Conservation (phyloP, 2,113 vertebrate genomes). For the Ramphastos sulfuratus region DNA sequence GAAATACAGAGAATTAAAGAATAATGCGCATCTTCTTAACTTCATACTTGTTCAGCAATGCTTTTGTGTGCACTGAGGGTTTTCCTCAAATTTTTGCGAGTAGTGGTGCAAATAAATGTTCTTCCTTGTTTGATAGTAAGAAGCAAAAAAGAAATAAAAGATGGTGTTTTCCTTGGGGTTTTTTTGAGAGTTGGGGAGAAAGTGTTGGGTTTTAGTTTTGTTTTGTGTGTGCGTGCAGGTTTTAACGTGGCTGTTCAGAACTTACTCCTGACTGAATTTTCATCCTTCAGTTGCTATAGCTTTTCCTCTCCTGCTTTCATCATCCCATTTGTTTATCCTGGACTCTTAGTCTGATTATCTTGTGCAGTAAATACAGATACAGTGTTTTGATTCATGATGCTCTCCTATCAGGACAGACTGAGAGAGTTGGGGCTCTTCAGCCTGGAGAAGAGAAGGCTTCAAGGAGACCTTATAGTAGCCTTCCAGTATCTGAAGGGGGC, state of each 20-base stretch:
- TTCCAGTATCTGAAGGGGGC: too few species aligned
- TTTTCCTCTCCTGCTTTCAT: not conserved
- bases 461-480: too few species aligned
- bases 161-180: not conserved
- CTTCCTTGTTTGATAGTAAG: not conserved
- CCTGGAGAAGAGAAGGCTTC: too few species aligned
- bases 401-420: too few species aligned
- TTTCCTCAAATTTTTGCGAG: not conserved
- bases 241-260: not conserved
- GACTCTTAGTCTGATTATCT: not conserved
- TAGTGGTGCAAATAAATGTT: not conserved
- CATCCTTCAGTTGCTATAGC: not conserved
- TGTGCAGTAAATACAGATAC: not conserved
- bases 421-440: too few species aligned
- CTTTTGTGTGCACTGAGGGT: not conserved
- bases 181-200: too few species aligned
- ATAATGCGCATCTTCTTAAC: not conserved
- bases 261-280: not conserved
- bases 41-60: not conserved
- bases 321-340: not conserved
- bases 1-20: not conserved
- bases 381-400: not conserved
- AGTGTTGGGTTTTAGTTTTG: not conserved
- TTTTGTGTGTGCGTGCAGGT: not conserved
- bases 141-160: not conserved